Conservation (phyloP, 2,113 vertebrate species). For the Halichoeres trimaculatus region DNA sequence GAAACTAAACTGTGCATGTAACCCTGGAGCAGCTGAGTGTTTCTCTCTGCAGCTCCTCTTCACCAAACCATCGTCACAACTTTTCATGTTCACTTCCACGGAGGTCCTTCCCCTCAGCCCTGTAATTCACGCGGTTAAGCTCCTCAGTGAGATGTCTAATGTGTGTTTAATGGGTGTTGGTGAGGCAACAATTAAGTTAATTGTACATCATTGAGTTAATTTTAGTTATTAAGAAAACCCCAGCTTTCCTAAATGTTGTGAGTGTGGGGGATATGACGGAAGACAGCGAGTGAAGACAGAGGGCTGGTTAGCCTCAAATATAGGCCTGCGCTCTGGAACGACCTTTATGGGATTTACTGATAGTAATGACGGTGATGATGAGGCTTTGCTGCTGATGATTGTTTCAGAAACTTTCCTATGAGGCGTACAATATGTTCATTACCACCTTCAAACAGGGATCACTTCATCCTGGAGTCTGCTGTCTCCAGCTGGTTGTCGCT, state of each 20-base stretch:
- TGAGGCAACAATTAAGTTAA: conserved; percentile 79
- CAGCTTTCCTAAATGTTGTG: conserved; percentile 76
- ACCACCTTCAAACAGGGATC: conserved; percentile 36
- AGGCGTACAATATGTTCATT: conserved; percentile 28
- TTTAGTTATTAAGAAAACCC: conserved; percentile 82
- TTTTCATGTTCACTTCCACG: conserved; percentile 77
- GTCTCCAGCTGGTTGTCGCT: conserved; percentile 57
- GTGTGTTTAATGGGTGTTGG: conserved; percentile 77
- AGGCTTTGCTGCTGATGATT: conserved; percentile 66
- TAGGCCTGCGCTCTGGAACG: conserved; percentile 53
- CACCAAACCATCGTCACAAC: conserved; percentile 51
- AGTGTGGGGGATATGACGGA: conserved; percentile 68
- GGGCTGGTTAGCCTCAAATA: conserved; percentile 74
- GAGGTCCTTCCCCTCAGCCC: conserved; percentile 75
- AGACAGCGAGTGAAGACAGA: conserved; percentile 62
- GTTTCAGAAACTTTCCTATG: conserved; percentile 63
- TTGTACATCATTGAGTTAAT: conserved; percentile 83
- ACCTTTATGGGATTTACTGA: conserved; percentile 73
- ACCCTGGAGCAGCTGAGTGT: conserved; percentile 60
- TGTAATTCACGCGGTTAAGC: conserved; percentile 72
- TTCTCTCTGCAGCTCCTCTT: conserved; percentile 35
- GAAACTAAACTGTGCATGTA: conserved; percentile 7
- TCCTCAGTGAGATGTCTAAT: conserved; percentile 76
- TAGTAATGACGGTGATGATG: conserved; percentile 64
- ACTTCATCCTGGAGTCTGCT: conserved; percentile 51